phyloP scores from a whole-genome alignment of 2,797 vertebrate species.

The Rhinichthys osculus region DNA sequence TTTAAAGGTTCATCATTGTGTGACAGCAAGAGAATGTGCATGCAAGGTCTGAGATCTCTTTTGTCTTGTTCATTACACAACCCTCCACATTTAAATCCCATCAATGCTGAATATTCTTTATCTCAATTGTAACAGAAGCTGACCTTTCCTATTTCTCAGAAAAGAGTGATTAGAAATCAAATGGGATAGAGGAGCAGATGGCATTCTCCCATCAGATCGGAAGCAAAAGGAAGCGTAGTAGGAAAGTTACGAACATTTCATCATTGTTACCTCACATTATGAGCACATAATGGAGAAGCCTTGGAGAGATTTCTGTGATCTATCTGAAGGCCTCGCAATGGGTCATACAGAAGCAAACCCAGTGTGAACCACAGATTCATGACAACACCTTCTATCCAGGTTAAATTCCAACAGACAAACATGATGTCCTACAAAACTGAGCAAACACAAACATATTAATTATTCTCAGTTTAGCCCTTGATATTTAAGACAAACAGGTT shows the following conservation, averaged over 20 bases:
- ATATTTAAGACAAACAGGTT: background rate
- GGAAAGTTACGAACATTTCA: conserved; percentile 49
- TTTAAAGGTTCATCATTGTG: conserved; percentile 33
- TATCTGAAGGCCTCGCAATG: conserved; percentile 27
- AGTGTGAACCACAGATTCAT: background rate
- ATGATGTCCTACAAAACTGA: background rate
- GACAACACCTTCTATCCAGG: background rate
- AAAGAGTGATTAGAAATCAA: conserved; percentile 23
- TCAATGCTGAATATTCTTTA: background rate
- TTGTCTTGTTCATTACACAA: conserved; percentile 17
- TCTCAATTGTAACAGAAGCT: conserved; percentile 2
- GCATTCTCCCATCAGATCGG: conserved; percentile 15
- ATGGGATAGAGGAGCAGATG: conserved; percentile 6
- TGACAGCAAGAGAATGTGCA: conserved; percentile 22
- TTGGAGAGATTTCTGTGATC: conserved; percentile 30
- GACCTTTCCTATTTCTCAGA: conserved; percentile 11
- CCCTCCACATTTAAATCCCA: conserved; percentile 22
- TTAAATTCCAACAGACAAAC: background rate
- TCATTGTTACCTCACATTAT: conserved; percentile 51
- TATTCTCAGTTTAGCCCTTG: background rate
- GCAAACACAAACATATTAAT: background rate
- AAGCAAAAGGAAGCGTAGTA: background rate
- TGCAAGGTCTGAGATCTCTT: background rate
- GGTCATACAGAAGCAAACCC: background rate
- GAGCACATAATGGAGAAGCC: conserved; percentile 42